Conservation (phyloP, 2,888 invertebrate genomes). For the Ommatoiulus sabulosus region DNA sequence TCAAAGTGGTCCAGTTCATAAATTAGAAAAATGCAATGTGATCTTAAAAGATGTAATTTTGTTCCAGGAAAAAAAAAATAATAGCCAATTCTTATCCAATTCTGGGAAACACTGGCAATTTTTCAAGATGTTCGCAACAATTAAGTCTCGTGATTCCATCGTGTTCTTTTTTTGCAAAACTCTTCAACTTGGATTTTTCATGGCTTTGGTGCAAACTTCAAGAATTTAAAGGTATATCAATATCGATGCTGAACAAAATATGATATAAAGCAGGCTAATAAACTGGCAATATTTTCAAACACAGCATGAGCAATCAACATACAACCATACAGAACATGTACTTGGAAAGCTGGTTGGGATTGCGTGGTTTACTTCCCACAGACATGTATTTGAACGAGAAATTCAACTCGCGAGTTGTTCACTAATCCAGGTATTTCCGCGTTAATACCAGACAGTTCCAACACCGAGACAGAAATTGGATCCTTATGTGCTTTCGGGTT, state of each 20-base stretch:
- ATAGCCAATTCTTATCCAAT: background rate
- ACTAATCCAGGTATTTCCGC: background rate
- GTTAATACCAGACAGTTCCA: background rate
- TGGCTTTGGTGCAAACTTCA: no score
- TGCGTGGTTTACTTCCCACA: background rate
- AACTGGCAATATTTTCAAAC: background rate
- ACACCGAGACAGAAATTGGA: background rate
- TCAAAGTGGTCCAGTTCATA: no score
- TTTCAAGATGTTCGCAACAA: no score
- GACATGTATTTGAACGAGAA: background rate
- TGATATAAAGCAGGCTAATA: background rate
- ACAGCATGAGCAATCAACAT: no score
- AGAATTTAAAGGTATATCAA: background rate
- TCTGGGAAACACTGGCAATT: background rate
- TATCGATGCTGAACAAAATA: background rate
- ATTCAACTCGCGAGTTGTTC: background rate
- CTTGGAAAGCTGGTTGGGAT: background rate
- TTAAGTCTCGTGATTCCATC: no score
- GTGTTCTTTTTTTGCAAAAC: no score
- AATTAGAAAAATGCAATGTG: no score
- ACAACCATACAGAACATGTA: background rate
- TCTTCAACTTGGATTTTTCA: no score
- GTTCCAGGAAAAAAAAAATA: no score
- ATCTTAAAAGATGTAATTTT: no score
- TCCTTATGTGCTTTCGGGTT: no score